Percentiles rank a stretch among this genome's conserved stretches.
These are phyloP conservation scores for Leucopsar rothschildi DNA, from an alignment of 2,113 vertebrate genomes.

Conservation along the genomic window DNA sequence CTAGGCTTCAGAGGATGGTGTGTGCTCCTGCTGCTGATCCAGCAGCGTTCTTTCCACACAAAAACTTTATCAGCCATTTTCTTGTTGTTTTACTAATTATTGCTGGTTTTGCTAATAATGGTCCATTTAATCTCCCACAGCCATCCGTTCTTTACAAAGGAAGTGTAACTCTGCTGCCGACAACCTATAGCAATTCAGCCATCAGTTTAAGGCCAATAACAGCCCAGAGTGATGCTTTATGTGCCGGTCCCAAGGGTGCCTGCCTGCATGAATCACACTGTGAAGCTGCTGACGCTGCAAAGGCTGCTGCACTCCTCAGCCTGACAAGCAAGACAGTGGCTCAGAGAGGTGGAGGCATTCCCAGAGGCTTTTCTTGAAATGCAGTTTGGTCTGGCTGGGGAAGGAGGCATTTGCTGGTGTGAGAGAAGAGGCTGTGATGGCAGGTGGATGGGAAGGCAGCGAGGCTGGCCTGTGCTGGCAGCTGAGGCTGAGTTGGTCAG, in stretches of 20 bases:
- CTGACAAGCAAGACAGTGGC: not conserved
- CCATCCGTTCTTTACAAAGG: not conserved
- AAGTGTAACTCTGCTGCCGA: not conserved
- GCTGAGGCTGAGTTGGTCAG: not conserved
- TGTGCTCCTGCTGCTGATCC: not conserved
- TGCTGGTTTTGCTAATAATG: not conserved
- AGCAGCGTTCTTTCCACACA: not conserved
- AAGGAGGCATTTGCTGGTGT: not conserved
- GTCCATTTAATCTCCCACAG: not conserved
- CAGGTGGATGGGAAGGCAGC: not conserved
- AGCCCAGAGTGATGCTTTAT: conserved; percentile 6
- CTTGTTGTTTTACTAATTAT: not conserved
- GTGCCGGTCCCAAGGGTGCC: not conserved
- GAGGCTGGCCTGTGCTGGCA: not conserved
- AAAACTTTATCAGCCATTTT: not conserved
- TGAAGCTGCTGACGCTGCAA: not conserved
- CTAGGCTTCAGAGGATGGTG: not conserved
- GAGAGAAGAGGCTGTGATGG: not conserved
- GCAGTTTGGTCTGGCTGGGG: not conserved
- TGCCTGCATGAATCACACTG: not conserved
- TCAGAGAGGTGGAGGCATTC: not conserved
- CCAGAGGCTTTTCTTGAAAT: not conserved
- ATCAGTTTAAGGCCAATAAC: not conserved
- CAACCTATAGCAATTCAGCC: not conserved
- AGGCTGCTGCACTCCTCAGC: not conserved